These are phyloP conservation scores for Dolichallabes microphthalmus DNA, from an alignment of 2,113 vertebrate species.

Conservation along the genomic window DNA sequence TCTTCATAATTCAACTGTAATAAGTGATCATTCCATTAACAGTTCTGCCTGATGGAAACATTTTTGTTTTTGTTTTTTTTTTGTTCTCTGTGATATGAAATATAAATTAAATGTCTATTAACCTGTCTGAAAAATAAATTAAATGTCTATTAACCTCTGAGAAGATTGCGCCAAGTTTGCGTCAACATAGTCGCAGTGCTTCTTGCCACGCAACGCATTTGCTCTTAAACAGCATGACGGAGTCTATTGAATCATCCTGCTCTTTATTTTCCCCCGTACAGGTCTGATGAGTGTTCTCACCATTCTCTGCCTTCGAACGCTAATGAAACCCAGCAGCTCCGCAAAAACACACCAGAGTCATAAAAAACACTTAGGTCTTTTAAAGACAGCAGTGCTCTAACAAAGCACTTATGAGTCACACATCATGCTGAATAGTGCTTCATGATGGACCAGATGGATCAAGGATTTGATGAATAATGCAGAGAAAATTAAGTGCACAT, in stretches of 20 bases:
- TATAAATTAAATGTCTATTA: slow-evolving; percentile 35
- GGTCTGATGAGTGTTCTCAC: slow-evolving; percentile 23
- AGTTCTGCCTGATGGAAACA: neutral
- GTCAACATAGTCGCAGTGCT: slow-evolving; percentile 36
- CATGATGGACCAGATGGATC: neutral
- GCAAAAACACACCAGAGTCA: slow-evolving; percentile 3
- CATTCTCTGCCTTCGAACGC: neutral
- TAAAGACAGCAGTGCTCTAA: neutral
- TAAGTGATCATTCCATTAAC: neutral
- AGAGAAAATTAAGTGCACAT: neutral
- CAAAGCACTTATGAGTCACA: neutral
- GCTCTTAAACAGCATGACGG: slow-evolving; percentile 30
- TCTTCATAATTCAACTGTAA: neutral
- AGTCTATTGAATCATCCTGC: slow-evolving; percentile 32
- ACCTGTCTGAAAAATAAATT: neutral
- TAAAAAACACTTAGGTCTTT: neutral
- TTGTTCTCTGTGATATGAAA: neutral
- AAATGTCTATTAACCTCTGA: slow-evolving; percentile 32
- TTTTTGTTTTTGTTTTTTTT: neutral
- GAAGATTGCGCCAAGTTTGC: slow-evolving; percentile 34
- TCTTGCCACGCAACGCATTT: neutral
- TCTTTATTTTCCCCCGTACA: slow-evolving; percentile 35
- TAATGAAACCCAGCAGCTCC: slow-evolving; percentile 8
- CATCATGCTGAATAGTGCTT: neutral
- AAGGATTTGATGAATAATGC: slow-evolving; percentile 3